A percentile compares a stretch with the other conserved stretches of the same genome.
phyloP scores from a whole-genome alignment of 1,140 invertebrate genomes.

The Maconellicoccus hirsutus region DNA sequence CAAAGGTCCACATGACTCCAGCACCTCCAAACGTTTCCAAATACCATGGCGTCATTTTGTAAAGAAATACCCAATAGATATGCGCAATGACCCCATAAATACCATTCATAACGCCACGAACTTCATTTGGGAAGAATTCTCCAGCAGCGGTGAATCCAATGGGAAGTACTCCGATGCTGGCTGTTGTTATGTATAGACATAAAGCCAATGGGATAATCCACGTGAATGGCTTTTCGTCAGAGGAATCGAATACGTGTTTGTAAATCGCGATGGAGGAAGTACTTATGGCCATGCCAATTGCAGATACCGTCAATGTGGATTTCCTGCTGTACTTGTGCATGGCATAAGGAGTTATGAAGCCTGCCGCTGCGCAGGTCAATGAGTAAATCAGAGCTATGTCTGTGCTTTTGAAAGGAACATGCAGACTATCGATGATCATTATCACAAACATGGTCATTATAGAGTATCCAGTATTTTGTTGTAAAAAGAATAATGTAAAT shows the following conservation, averaged over 20 bases:
- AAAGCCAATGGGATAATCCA: neutral
- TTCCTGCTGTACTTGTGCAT: neutral
- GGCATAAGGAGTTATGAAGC: neutral
- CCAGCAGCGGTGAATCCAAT: constrained; percentile 35
- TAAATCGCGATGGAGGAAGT: neutral
- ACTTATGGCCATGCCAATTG: constrained; percentile 12
- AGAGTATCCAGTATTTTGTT: neutral
- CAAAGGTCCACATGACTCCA: neutral
- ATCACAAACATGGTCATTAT: neutral
- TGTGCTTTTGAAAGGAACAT: neutral
- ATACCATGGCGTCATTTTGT: neutral
- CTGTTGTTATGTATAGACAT: constrained; percentile 34
- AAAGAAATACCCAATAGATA: neutral
- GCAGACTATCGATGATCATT: neutral
- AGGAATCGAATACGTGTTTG: neutral
- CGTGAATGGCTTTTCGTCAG: neutral
- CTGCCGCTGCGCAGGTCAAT: neutral
- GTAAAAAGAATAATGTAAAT: neutral
- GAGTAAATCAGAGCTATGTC: neutral
- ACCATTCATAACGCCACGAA: constrained; percentile 40
- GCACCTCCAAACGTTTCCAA: neutral
- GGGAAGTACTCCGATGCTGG: constrained; percentile 35
- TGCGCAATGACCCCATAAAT: constrained; percentile 34
- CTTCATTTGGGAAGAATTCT: constrained; percentile 37
- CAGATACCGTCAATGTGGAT: neutral